Conservation (phyloP, 2,888 invertebrate genomes). For the Aethes cnicana region DNA sequence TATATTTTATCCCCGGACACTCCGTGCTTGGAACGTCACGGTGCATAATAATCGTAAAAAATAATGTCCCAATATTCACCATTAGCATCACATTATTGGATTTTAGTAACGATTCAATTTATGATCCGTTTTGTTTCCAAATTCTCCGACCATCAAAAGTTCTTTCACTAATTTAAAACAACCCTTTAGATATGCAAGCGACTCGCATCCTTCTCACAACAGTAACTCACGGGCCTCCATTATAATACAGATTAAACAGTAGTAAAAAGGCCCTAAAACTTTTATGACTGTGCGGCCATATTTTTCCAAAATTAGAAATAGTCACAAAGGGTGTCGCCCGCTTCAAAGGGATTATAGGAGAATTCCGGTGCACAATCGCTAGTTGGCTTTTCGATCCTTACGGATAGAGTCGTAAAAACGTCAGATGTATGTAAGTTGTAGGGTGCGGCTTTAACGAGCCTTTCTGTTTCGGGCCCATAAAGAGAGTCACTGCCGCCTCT, state of each 20-base stretch:
- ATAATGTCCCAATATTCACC: conserved; percentile 12
- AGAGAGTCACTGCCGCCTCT: conserved; percentile 50
- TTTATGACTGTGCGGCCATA: conserved; percentile 69
- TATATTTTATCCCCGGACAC: background rate
- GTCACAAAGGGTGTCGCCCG: conserved; percentile 65
- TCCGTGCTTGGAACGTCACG: conserved; percentile 4
- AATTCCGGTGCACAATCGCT: conserved; percentile 59
- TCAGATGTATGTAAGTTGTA: conserved; percentile 47
- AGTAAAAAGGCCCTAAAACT: conserved; percentile 73
- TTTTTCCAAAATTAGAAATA: conserved; percentile 70
- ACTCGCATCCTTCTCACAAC: conserved; percentile 41
- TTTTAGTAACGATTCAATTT: conserved; percentile 15
- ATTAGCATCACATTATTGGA: conserved; percentile 11
- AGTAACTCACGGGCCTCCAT: conserved; percentile 61
- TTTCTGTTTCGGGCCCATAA: conserved; percentile 61
- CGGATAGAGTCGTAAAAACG: conserved; percentile 72
- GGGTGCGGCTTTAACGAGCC: conserved; percentile 55
- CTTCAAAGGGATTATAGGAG: conserved; percentile 54
- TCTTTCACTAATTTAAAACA: conserved; percentile 15
- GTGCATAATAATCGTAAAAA: conserved; percentile 15
- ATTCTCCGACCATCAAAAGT: conserved; percentile 3
- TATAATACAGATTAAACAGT: conserved; percentile 75
- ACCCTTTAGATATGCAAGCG: conserved; percentile 17
- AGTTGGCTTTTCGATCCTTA: conserved; percentile 55
- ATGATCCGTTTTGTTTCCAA: conserved; percentile 15